A percentile compares a stretch with the other conserved stretches of the same genome.
phyloP scores from a whole-genome alignment of 2,797 vertebrate species.

The Telmatherina bonti region DNA sequence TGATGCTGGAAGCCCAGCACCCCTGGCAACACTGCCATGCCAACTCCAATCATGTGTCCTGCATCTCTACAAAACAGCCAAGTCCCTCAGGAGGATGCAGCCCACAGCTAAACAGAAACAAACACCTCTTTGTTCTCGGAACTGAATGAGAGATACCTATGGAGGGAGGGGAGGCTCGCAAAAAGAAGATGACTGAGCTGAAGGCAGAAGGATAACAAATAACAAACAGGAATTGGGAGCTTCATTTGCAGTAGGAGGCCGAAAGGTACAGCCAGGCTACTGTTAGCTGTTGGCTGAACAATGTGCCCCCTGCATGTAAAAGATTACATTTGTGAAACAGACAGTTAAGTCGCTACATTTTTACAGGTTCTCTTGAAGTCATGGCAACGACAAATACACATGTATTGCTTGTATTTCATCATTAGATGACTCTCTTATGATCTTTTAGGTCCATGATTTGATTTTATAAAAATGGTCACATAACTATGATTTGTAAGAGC shows the following conservation, averaged over 20 bases:
- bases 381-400: background rate
- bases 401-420: background rate
- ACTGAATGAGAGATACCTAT: slow-evolving; percentile 52
- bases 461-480: background rate
- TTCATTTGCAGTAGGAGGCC: slow-evolving; percentile 27
- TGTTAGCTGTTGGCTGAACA: slow-evolving; percentile 11
- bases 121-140: slow-evolving; percentile 68
- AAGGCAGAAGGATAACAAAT: slow-evolving; percentile 23
- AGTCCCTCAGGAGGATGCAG: slow-evolving; percentile 64
- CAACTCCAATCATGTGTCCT: slow-evolving; percentile 80
- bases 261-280: background rate
- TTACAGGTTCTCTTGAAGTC: background rate
- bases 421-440: background rate
- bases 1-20: slow-evolving; percentile 69
- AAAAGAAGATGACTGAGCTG: slow-evolving; percentile 23
- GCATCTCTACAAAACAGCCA: slow-evolving; percentile 70
- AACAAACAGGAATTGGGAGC: slow-evolving; percentile 30
- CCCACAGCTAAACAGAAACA: slow-evolving; percentile 74
- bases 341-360: background rate
- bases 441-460: no score
- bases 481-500: background rate
- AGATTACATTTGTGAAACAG: slow-evolving; percentile 10
- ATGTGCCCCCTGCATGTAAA: slow-evolving; percentile 12
- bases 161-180: slow-evolving; percentile 31
- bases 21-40: slow-evolving; percentile 76